These are phyloP conservation scores for Acanthiza pusilla DNA, from an alignment of 2,797 vertebrate genomes.

Conservation along the genomic window DNA sequence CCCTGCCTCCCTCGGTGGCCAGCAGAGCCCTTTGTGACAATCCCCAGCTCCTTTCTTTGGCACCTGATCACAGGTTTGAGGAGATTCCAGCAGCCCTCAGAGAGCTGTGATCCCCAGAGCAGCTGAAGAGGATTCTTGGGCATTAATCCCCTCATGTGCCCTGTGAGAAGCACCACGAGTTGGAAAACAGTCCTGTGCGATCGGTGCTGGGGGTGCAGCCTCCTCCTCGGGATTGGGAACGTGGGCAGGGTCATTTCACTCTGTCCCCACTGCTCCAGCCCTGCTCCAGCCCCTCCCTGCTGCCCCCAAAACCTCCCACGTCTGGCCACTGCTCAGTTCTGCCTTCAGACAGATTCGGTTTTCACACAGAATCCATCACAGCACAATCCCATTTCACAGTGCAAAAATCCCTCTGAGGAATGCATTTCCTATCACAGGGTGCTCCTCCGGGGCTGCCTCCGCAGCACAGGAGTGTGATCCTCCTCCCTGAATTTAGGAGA, in stretches of 20 bases:
- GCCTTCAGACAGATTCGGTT: background rate
- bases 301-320: fast-evolving
- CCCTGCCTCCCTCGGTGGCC: background rate
- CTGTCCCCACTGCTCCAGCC: background rate
- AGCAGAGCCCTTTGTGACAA: background rate
- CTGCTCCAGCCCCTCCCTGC: fast-evolving
- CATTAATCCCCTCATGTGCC: background rate
- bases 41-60: background rate
- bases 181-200: background rate
- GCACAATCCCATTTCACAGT: background rate
- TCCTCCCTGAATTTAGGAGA: background rate
- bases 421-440: background rate
- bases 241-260: too few species aligned
- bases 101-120: background rate
- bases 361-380: background rate
- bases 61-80: background rate
- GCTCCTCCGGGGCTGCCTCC: background rate
- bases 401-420: background rate
- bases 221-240: too few species aligned
- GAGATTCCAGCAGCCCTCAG: background rate
- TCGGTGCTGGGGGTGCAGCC: too few species aligned
- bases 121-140: background rate
- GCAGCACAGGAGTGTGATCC: fast-evolving
- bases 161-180: background rate
- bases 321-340: fast-evolving